Conservation (phyloP, 2,888 invertebrate species). For the Norana najaformis region DNA sequence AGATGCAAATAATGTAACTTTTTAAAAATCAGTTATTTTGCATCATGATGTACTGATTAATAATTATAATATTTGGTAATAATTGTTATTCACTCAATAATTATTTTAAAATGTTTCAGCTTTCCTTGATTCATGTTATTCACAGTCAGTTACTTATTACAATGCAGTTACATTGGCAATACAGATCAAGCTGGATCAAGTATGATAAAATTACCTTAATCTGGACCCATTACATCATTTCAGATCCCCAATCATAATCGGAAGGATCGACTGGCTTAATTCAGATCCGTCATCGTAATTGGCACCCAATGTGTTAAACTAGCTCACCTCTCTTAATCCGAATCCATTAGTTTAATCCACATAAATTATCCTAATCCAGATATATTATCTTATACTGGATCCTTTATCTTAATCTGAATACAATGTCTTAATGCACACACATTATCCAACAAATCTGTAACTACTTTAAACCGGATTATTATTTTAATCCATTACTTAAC, state of each 20-base stretch:
- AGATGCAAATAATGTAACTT: neutral
- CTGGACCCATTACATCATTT: neutral
- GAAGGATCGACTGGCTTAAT: too few relatives aligned
- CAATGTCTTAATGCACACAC: too few relatives aligned
- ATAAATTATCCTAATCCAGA: neutral
- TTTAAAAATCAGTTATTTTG: neutral
- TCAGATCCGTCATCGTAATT: too few relatives aligned
- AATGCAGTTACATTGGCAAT: neutral
- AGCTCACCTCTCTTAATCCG: too few relatives aligned
- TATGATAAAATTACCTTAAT: neutral
- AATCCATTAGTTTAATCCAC: too few relatives aligned
- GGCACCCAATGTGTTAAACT: too few relatives aligned
- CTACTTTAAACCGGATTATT: neutral
- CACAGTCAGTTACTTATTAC: neutral
- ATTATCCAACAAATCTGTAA: too few relatives aligned
- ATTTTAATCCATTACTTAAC: neutral
- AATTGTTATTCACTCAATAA: neutral
- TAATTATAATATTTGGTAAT: neutral
- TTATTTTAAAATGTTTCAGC: neutral
- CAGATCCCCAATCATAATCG: neutral
- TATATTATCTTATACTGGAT: neutral
- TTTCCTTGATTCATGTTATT: neutral
- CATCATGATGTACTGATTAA: neutral
- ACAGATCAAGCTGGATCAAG: neutral
- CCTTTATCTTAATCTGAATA: neutral